These are phyloP conservation scores for Hippolais icterina DNA, from an alignment of 2,113 vertebrate species.

Conservation along the genomic window DNA sequence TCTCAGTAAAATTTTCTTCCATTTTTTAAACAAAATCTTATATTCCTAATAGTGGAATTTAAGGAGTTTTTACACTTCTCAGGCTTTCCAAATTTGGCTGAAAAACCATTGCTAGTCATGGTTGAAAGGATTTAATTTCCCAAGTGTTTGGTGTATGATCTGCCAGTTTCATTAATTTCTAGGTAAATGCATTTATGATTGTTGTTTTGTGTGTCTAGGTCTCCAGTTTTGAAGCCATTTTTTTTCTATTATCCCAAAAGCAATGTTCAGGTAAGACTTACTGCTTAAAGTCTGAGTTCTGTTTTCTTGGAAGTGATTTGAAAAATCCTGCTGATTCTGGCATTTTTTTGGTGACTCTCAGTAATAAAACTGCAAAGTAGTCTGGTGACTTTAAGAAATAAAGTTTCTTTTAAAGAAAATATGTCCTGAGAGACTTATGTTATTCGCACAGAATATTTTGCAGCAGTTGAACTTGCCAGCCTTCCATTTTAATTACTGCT, in stretches of 20 bases:
- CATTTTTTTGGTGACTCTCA: not conserved
- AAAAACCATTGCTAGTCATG: not conserved
- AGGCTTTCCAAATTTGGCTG: not conserved
- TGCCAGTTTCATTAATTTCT: not conserved
- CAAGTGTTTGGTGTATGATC: not conserved
- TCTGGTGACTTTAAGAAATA: not conserved
- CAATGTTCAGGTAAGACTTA: slow-evolving; percentile 58
- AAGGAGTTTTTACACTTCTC: not conserved
- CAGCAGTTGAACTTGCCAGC: not conserved
- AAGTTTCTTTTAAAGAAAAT: not conserved
- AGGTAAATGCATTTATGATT: not conserved
- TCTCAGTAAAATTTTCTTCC: not conserved
- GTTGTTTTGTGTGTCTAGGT: slow-evolving; percentile 64
- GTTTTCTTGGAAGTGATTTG: not conserved
- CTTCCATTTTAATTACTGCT: not conserved
- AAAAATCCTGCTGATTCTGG: not conserved
- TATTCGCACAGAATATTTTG: not conserved
- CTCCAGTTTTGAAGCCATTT: slow-evolving; percentile 85
- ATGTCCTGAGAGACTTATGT: not conserved
- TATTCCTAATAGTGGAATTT: not conserved
- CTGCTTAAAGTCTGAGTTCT: not conserved
- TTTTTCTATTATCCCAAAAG: slow-evolving; percentile 84
- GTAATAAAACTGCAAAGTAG: not conserved
- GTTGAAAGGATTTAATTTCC: not conserved
- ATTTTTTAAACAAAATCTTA: not conserved